Percentiles rank a stretch among this genome's conserved stretches.
These are phyloP conservation scores for Ectropis grisescens DNA, from an alignment of 1,140 invertebrate genomes.

Conservation along the genomic window DNA sequence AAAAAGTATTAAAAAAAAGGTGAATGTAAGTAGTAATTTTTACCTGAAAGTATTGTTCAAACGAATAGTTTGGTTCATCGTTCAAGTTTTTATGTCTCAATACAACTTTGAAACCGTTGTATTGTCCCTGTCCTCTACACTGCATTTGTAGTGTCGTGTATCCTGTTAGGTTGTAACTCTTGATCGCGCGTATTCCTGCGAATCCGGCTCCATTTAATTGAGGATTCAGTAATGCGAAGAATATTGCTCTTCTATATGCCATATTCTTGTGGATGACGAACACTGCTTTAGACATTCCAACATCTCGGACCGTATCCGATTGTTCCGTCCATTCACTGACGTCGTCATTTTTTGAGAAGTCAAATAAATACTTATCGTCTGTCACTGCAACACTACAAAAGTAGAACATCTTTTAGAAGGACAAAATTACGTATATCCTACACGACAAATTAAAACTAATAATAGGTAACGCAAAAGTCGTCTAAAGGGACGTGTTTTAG, in stretches of 20 bases:
- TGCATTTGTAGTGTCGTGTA: slow-evolving; percentile 68
- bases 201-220: slow-evolving; percentile 80
- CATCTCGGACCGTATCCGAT: slow-evolving; percentile 75
- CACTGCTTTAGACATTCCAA: slow-evolving; percentile 77
- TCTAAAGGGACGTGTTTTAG: too few species aligned
- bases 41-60: slow-evolving; percentile 77
- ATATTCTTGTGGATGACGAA: slow-evolving; percentile 73
- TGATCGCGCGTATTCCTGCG: slow-evolving; percentile 71
- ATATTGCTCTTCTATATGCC: slow-evolving; percentile 74
- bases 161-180: slow-evolving; percentile 61
- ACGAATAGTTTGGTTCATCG: slow-evolving; percentile 71
- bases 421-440: too few species aligned
- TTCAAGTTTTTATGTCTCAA: slow-evolving; percentile 72
- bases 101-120: slow-evolving; percentile 73
- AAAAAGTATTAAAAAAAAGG: too few species aligned
- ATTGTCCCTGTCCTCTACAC: slow-evolving; percentile 73
- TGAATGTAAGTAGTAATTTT: too few species aligned
- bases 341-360: slow-evolving; percentile 48
- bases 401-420: slow-evolving; percentile 20
- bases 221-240: slow-evolving; percentile 78
- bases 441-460: too few species aligned
- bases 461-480: too few species aligned
- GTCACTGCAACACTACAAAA: slow-evolving; percentile 11
- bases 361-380: slow-evolving; percentile 34
- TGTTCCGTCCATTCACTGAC: slow-evolving; percentile 72